Evolutionary conservation across 1,140 invertebrate species (phyloP), one percentile per base, ranked within the genome.

Genomic region (Laupala kohalensis): DNA sequence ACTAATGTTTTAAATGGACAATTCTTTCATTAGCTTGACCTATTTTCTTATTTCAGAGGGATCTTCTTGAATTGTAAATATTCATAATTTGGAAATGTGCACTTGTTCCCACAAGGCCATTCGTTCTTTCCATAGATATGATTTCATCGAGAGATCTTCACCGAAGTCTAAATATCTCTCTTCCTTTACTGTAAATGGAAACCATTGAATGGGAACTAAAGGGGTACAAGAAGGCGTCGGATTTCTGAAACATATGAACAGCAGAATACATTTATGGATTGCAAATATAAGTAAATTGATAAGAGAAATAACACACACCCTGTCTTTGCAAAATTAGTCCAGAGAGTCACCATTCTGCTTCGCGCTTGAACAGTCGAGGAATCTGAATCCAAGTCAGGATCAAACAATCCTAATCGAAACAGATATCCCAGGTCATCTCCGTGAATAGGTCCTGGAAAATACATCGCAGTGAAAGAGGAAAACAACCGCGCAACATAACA

Each of bases 261-360:
- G 37, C 19, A 13, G 9, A 19, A 13, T 53, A 13, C 37, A 53
- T 13, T 53, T 19, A 13, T 53, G n/a, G n/a, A n/a, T n/a, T n/a
- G n/a, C 37, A 53, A 2, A 0, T 53, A 53, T 53, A 53, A 19
- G 37, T 53, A 53, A 53, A 19, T 53, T 13, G 9, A 53, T 13
- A 9, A 53, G 37, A 53, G 9, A 53, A 53, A 13, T 13, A 53
- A 53, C 37, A 53, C 67, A 3, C 81, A 73, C 5, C 80, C 81
- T 71, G 70, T 77, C 75, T 81, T 82, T 6, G 80, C 82, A 77
- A 84, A 84, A 76, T 83, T 83, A 5, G 80, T 74, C 82, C 82
- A 84, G 72, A 83, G 73, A 72, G 76, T 75, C 5, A 76, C 76
- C n/a, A 83, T 75, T 30, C 74, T 73, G 29, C 78, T 70, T 5